These are phyloP conservation scores for Solenopsis fugax DNA, from an alignment of 1,140 invertebrate species.

Conservation along the genomic window DNA sequence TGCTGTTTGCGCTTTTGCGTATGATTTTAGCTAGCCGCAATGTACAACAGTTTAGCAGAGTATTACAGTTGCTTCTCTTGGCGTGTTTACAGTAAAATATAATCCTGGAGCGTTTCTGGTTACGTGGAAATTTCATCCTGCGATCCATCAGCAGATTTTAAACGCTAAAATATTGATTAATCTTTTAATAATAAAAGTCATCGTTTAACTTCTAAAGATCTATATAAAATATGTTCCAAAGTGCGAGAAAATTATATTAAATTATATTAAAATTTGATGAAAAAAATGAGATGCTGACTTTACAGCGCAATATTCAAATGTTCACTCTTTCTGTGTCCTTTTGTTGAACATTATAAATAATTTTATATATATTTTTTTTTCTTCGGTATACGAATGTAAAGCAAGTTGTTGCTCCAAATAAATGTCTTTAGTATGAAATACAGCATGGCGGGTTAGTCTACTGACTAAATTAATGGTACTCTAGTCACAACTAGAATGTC, in stretches of 20 bases:
- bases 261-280: no score
- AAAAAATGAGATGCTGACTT: no score
- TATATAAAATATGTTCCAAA: neutral
- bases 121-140: neutral
- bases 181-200: neutral
- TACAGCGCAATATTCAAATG: no score
- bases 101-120: conserved; percentile 3
- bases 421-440: conserved; percentile 50
- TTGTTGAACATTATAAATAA: neutral
- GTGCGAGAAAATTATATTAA: neutral
- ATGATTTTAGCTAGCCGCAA: conserved; percentile 23
- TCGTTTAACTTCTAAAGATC: neutral
- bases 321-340: neutral
- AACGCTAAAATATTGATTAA: conserved; percentile 5
- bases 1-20: conserved; percentile 6
- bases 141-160: neutral
- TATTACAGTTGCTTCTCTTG: conserved; percentile 19
- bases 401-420: conserved; percentile 7
- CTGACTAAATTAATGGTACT: conserved; percentile 49
- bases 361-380: neutral
- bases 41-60: conserved; percentile 27
- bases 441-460: conserved; percentile 32
- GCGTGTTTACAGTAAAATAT: conserved; percentile 45
- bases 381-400: neutral
- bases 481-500: conserved; percentile 56